Evolutionary conservation across 2,888 invertebrate species (phyloP).

Genomic region (Polyommatus icarus): DNA sequence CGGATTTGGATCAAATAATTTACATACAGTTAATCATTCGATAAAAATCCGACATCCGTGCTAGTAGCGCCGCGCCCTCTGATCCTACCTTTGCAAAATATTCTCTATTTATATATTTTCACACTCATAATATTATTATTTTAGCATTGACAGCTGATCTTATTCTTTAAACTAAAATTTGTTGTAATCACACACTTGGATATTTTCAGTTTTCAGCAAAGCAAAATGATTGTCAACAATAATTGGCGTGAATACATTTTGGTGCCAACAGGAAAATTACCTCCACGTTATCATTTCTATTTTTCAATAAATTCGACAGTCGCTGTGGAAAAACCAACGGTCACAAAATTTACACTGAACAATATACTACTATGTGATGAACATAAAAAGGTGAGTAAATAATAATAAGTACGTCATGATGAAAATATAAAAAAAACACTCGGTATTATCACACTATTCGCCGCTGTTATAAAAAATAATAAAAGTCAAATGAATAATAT

Average conservation of each 20-base stretch:
- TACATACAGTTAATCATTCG: too few species aligned
- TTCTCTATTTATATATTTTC: too few species aligned
- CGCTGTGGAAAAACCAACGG: conserved; percentile 48
- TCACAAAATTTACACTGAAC: conserved; percentile 56
- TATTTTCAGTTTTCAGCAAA: conserved; percentile 52
- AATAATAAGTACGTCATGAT: too few species aligned
- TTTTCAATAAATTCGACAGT: conserved; percentile 46
- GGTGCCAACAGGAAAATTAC: conserved; percentile 48
- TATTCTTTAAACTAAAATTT: neutral
- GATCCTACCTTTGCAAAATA: too few species aligned
- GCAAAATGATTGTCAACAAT: conserved; percentile 46
- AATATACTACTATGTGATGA: conserved; percentile 61
- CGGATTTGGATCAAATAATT: too few species aligned
- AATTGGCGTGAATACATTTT: conserved; percentile 51
- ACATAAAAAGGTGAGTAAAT: conserved; percentile 63
- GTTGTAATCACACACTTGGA: neutral
- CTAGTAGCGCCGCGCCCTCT: too few species aligned
- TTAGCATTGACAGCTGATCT: neutral
- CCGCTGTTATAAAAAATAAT: too few species aligned
- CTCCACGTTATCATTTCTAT: conserved; percentile 55
- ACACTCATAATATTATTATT: too few species aligned
- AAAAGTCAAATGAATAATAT: too few species aligned
- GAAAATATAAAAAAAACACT: too few species aligned
- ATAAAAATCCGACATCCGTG: too few species aligned
- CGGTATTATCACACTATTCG: too few species aligned